Conservation (phyloP, 2,113 vertebrate species). For the Rhinoderma darwinii region DNA sequence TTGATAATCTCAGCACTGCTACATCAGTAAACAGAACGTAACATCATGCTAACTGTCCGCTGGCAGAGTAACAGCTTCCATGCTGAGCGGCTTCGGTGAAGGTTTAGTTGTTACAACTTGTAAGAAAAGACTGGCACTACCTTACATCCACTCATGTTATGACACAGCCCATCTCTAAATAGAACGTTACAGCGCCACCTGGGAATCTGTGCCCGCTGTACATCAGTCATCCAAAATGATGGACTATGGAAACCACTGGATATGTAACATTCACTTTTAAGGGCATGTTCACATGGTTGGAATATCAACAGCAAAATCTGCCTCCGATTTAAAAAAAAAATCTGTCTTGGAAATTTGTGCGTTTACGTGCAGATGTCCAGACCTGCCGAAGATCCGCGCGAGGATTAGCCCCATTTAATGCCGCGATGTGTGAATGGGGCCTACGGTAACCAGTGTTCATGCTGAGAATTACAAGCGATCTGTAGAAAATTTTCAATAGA, state of each 20-base stretch:
- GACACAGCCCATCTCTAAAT: neutral
- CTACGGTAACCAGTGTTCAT: too few species aligned
- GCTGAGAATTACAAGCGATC: too few species aligned
- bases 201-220: neutral
- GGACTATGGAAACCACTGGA: neutral
- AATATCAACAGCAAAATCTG: too few species aligned
- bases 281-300: too few species aligned
- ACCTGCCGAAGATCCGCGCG: too few species aligned
- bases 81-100: neutral
- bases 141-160: neutral
- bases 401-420: too few species aligned
- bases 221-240: slow-evolving; percentile 4
- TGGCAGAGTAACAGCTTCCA: neutral
- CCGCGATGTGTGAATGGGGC: too few species aligned
- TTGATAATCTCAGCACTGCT: neutral
- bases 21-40: neutral
- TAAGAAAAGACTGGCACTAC: neutral
- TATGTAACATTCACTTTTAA: neutral
- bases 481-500: too few species aligned
- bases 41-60: neutral
- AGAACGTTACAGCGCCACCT: neutral
- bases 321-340: too few species aligned
- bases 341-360: too few species aligned
- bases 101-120: neutral
- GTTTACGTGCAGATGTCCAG: too few species aligned